These are phyloP conservation scores for Cynopterus brachyotis DNA, from an alignment of 2,113 vertebrate genomes.

Conservation along the genomic window DNA sequence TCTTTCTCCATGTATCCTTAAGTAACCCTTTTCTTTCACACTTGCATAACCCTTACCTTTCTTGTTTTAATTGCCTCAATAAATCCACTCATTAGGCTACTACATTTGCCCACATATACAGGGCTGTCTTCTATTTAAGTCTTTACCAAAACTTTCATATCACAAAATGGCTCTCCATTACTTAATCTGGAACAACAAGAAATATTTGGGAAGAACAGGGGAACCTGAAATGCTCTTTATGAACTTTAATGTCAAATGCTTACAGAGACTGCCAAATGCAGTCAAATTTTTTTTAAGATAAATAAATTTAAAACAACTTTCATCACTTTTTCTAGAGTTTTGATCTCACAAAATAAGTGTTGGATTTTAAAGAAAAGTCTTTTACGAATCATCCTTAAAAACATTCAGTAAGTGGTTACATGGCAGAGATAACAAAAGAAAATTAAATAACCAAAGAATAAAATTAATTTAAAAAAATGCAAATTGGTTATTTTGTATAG, in stretches of 20 bases:
- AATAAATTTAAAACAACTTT: neutral
- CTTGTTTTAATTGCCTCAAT: neutral
- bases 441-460: neutral
- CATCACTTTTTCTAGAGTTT: neutral
- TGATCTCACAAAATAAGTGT: neutral
- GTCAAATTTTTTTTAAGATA: neutral
- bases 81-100: neutral
- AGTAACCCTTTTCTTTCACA: neutral
- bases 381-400: neutral
- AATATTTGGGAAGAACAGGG: neutral
- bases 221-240: neutral
- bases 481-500: neutral
- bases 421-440: neutral
- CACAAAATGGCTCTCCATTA: neutral
- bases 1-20: neutral
- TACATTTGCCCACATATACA: neutral
- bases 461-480: neutral
- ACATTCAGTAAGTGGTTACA: neutral
- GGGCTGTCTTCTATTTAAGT: neutral
- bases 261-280: neutral
- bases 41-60: neutral
- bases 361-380: neutral
- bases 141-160: neutral
- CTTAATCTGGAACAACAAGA: neutral
- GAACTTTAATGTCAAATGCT: neutral